Conservation (phyloP, 2,113 vertebrate genomes). For the Alosa alosa region DNA sequence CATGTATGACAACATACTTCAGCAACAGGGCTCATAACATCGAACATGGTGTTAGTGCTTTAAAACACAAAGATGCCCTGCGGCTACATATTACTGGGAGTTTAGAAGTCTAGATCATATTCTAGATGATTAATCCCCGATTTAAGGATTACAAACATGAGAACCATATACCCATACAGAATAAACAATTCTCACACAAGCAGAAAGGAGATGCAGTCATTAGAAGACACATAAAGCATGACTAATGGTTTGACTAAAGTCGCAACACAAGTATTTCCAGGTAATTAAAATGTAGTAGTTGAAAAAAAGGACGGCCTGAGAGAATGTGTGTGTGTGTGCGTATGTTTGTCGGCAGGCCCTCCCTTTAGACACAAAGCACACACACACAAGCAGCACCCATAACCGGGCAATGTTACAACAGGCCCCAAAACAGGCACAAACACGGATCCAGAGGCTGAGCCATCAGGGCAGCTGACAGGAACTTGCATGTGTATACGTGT, state of each 20-base stretch:
- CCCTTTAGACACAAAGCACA: not conserved
- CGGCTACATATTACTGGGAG: not conserved
- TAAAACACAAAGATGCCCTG: not conserved
- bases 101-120: not conserved
- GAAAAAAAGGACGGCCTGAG: not conserved
- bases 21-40: not conserved
- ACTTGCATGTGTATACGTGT: not conserved
- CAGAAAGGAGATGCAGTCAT: not conserved
- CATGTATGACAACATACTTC: not conserved
- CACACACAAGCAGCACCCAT: not conserved
- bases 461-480: not conserved
- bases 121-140: not conserved
- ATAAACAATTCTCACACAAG: not conserved
- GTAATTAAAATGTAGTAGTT: not conserved
- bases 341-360: not conserved
- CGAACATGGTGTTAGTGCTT: not conserved
- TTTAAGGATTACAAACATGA: conserved; percentile 4
- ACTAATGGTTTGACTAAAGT: not conserved
- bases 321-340: not conserved
- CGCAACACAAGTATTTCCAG: not conserved
- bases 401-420: not conserved
- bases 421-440: not conserved
- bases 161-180: not conserved
- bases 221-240: not conserved
- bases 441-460: not conserved